Evolutionary conservation across 64 coral and sea anemone species (phyloP).

Genomic region (Astreopora myriophthalma): DNA sequence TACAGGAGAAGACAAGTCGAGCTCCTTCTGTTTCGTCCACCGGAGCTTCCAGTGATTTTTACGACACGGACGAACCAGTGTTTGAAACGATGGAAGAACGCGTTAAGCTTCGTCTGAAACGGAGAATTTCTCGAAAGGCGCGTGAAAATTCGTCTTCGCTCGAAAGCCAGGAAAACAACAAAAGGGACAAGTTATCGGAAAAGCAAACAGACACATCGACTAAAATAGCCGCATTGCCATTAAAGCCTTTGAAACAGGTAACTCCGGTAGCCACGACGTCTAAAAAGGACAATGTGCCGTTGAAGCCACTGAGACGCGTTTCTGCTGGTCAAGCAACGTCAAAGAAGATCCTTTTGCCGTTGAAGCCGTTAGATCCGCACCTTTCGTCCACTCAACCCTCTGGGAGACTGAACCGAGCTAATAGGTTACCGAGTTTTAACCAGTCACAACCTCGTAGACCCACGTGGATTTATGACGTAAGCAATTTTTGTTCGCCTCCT

Average conservation of each 20-base stretch:
- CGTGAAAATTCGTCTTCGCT: neutral
- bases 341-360: neutral
- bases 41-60: neutral
- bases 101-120: neutral
- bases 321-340: neutral
- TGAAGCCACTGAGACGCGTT: neutral
- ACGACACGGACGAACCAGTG: neutral
- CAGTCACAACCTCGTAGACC: neutral
- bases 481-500: neutral
- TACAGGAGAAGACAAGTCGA: neutral
- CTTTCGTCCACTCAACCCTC: neutral
- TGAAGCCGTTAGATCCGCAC: neutral
- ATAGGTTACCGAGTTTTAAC: neutral
- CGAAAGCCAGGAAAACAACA: neutral
- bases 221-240: neutral
- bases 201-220: too few species aligned
- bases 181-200: neutral
- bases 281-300: neutral
- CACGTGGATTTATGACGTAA: constrained; percentile 25
- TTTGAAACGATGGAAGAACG: constrained; percentile 29
- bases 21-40: neutral
- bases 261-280: neutral
- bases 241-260: neutral
- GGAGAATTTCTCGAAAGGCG: neutral
- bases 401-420: neutral